These are phyloP conservation scores for Drosophila bocki DNA, from an alignment of 1,140 invertebrate species.

Conservation along the genomic window DNA sequence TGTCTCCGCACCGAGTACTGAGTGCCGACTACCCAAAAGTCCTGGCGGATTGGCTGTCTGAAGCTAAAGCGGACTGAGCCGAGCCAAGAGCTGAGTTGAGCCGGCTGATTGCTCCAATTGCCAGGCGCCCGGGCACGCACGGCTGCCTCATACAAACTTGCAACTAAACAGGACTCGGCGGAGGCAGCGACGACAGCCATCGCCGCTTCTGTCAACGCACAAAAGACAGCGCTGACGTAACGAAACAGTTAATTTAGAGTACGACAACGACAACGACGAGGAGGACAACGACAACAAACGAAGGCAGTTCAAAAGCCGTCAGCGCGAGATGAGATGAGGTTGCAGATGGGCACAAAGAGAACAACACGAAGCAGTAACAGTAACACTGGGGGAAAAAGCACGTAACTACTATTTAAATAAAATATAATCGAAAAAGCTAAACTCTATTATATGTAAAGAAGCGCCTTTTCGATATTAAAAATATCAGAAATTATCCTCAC, in stretches of 20 bases:
- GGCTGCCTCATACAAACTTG: conserved; percentile 81
- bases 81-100: conserved; percentile 42
- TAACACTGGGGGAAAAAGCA: conserved; percentile 25
- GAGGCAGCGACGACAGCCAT: conserved; percentile 28
- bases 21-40: conserved; percentile 10
- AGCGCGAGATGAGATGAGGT: conserved; percentile 44
- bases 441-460: too few species aligned
- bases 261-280: conserved; percentile 60
- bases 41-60: conserved; percentile 28
- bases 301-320: conserved; percentile 67
- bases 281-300: conserved; percentile 54
- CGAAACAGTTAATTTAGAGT: conserved; percentile 82
- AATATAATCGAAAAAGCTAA: too few species aligned
- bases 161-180: conserved; percentile 62
- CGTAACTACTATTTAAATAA: neutral
- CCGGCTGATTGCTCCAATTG: conserved; percentile 79
- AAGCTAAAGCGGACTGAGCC: conserved; percentile 37
- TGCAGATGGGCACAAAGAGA: conserved; percentile 56
- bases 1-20: conserved; percentile 20
- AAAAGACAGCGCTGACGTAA: conserved; percentile 76
- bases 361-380: conserved; percentile 30
- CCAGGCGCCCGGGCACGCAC: conserved; percentile 71
- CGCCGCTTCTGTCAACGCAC: conserved; percentile 67
- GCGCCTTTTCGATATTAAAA: too few species aligned
- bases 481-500: too few species aligned